A percentile compares a stretch with the other conserved stretches of the same genome.
These are phyloP conservation scores for Notamacropus eugenii DNA, from an alignment of 2,797 vertebrate species.

Conservation along the genomic window DNA sequence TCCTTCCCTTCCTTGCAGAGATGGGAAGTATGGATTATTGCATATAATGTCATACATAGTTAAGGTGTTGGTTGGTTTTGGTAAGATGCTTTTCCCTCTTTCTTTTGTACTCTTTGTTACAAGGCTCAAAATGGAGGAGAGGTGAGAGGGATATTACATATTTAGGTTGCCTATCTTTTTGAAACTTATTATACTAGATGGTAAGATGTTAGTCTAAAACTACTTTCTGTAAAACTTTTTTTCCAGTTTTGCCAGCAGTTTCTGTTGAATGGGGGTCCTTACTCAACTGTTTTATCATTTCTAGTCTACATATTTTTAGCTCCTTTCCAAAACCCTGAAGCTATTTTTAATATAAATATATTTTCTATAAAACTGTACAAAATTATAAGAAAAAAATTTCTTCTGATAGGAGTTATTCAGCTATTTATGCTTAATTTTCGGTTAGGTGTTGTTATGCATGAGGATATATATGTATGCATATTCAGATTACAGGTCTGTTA, in stretches of 20 bases:
- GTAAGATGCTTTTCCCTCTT: not conserved
- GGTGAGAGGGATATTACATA: too few relatives aligned
- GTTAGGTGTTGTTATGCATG: slow-evolving; percentile 12
- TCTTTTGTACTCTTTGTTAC: not conserved
- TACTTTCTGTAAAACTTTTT: not conserved
- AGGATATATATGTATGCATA: not conserved
- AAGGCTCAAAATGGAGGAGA: not conserved
- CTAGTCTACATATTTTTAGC: not conserved
- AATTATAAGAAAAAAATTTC: slow-evolving; percentile 18
- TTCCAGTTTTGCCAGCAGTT: not conserved
- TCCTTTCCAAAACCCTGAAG: not conserved
- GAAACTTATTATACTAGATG: not conserved
- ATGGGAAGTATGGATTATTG: not conserved
- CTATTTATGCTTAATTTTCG: slow-evolving; percentile 31
- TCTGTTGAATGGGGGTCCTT: not conserved
- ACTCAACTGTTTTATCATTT: not conserved
- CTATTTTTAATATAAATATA: slow-evolving; percentile 25
- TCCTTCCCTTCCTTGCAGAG: not conserved
- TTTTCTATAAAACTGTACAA: not conserved
- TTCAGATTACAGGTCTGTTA: slow-evolving; percentile 15
- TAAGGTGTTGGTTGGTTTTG: not conserved
- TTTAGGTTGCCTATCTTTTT: not conserved
- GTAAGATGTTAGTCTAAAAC: not conserved
- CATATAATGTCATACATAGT: not conserved
- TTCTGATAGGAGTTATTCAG: not conserved